Percentiles rank a stretch among this genome's conserved stretches.
These are phyloP conservation scores for Ictidomys tridecemlineatus DNA, from an alignment of 2,113 vertebrate species.

Conservation along the genomic window DNA sequence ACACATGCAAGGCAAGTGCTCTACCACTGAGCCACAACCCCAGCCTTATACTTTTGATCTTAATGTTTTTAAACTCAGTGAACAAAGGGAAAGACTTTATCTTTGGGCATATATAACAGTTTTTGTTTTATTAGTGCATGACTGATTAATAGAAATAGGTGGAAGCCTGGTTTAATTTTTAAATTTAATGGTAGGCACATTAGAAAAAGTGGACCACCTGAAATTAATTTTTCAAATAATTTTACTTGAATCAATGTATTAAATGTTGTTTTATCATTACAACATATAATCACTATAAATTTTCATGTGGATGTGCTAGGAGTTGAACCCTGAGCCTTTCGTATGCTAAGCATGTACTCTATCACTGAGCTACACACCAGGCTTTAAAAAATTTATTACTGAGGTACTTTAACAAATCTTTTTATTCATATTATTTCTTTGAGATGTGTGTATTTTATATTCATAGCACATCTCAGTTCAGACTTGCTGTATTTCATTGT, in stretches of 20 bases:
- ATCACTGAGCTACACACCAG: too few species aligned
- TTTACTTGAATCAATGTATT: neutral
- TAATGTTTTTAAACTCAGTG: conserved; percentile 16
- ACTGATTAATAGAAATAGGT: neutral
- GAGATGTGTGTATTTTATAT: too few species aligned
- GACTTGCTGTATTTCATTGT: too few species aligned
- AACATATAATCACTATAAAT: neutral
- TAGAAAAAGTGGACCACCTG: neutral
- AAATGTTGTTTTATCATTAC: neutral
- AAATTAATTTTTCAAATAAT: neutral
- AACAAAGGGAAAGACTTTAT: neutral
- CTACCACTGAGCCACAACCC: too few species aligned
- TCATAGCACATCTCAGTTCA: too few species aligned
- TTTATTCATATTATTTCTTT: neutral
- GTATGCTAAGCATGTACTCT: too few species aligned
- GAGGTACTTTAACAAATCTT: neutral
- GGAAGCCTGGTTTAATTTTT: neutral
- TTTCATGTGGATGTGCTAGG: neutral
- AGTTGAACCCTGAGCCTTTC: too few species aligned
- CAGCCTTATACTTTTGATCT: neutral
- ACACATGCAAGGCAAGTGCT: too few species aligned
- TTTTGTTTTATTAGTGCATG: neutral
- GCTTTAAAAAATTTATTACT: neutral
- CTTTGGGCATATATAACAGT: neutral
- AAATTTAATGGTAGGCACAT: neutral